Evolutionary conservation across 2,888 invertebrate species (phyloP).

Genomic region (Vannuccia rotundouncinata): DNA sequence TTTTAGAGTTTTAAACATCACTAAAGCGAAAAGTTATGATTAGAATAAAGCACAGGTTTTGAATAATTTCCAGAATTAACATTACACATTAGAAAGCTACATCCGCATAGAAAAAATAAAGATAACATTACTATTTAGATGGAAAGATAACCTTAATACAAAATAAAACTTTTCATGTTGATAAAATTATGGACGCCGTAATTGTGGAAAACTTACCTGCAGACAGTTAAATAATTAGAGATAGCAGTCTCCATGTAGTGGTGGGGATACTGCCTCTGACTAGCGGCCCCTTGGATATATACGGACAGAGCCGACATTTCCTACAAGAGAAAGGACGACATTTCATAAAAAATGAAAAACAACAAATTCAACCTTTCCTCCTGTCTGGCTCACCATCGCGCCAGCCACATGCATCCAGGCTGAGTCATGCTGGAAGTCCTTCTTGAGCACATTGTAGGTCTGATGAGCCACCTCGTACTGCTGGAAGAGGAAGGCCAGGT

Average conservation of each 20-base stretch:
- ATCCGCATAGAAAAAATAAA: too few relatives aligned
- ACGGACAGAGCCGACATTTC: constrained; percentile 91
- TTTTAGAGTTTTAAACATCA: too few relatives aligned
- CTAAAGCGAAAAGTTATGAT: too few relatives aligned
- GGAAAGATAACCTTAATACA: too few relatives aligned
- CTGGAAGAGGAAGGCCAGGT: constrained; percentile 90
- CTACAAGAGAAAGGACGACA: constrained; percentile 49
- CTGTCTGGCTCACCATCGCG: constrained; percentile 66
- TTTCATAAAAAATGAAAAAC: too few relatives aligned
- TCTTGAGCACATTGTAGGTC: constrained; percentile 88
- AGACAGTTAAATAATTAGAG: constrained; percentile 77
- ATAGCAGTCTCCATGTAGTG: constrained; percentile 89
- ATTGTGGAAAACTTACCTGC: constrained; percentile 73
- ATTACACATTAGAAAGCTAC: too few relatives aligned
- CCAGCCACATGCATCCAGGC: constrained; percentile 96
- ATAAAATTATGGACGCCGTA: too few relatives aligned
- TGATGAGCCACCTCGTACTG: constrained; percentile 85
- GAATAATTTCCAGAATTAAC: too few relatives aligned
- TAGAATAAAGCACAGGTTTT: too few relatives aligned
- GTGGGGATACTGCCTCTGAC: constrained; percentile 58
- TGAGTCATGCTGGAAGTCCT: constrained; percentile 90
- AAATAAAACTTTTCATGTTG: too few relatives aligned
- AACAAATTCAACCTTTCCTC: too few relatives aligned
- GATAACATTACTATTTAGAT: too few relatives aligned
- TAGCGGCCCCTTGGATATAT: constrained; percentile 66